Evolutionary conservation across 1,140 invertebrate species (phyloP).

Genomic region (Drosophila willistoni): DNA sequence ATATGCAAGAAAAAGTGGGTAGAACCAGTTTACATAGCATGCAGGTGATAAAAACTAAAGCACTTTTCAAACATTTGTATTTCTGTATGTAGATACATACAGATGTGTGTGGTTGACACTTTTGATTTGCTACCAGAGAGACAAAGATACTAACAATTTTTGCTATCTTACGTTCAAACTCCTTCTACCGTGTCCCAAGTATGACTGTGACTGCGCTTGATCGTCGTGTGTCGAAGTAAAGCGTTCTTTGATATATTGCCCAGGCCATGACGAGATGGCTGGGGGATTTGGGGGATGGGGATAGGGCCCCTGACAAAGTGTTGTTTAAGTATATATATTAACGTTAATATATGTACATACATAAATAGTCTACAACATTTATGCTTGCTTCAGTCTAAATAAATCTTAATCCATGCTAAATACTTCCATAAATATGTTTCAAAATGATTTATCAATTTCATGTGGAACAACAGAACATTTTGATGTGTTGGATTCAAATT

Average conservation of each 20-base stretch:
- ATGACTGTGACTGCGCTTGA: slow-evolving; percentile 7
- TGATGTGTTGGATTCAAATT: background rate
- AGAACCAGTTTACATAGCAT: slow-evolving; percentile 9
- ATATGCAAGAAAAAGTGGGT: slow-evolving; percentile 25
- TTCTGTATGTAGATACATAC: background rate
- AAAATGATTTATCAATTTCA: slow-evolving; percentile 2
- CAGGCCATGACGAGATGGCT: slow-evolving; percentile 33
- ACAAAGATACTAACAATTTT: slow-evolving; percentile 18
- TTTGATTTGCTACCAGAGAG: slow-evolving; percentile 54
- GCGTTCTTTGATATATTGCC: slow-evolving; percentile 54
- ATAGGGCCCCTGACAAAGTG: slow-evolving; percentile 54
- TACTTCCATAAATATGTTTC: background rate
- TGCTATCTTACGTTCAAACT: slow-evolving; percentile 8
- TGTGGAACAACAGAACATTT: background rate
- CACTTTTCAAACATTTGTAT: slow-evolving; percentile 7
- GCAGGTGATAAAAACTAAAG: slow-evolving; percentile 61
- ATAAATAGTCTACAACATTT: slow-evolving; percentile 11
- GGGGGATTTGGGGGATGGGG: no score
- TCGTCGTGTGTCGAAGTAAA: slow-evolving; percentile 11
- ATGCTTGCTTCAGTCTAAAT: slow-evolving; percentile 12
- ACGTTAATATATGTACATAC: slow-evolving; percentile 16
- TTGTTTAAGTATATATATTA: slow-evolving; percentile 29
- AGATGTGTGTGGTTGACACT: slow-evolving; percentile 34
- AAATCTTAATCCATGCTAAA: slow-evolving; percentile 1
- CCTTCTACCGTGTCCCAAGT: background rate